These are phyloP conservation scores for Azorinus chamasolen DNA, from an alignment of 2,888 invertebrate species.

Conservation along the genomic window DNA sequence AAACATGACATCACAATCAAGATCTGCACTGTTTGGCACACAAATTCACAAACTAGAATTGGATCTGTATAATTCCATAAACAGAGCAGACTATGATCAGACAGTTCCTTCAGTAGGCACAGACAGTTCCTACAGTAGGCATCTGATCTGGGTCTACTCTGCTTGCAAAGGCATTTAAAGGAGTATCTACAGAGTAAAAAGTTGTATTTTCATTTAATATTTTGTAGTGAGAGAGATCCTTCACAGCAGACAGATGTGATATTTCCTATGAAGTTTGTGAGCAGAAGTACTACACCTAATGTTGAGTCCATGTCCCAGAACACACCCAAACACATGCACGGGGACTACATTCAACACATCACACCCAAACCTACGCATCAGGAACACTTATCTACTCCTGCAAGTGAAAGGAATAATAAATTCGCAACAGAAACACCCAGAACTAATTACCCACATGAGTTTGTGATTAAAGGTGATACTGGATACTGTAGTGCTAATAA, in stretches of 20 bases:
- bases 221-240: constrained; percentile 41
- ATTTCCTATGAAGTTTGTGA: too few relatives aligned
- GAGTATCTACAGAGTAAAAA: too few relatives aligned
- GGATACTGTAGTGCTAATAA: constrained; percentile 62
- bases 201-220: background rate
- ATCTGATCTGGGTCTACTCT: too few relatives aligned
- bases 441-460: constrained; percentile 36
- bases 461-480: constrained; percentile 46
- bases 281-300: background rate
- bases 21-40: too few relatives aligned
- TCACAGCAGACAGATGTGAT: background rate
- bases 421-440: constrained; percentile 47
- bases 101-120: too few relatives aligned
- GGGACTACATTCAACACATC: background rate
- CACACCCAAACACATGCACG: too few relatives aligned
- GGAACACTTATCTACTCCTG: constrained; percentile 31
- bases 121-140: too few relatives aligned
- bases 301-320: background rate
- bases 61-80: too few relatives aligned
- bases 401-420: constrained; percentile 39
- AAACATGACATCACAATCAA: too few relatives aligned
- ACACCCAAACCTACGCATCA: constrained; percentile 35
- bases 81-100: too few relatives aligned
- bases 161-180: too few relatives aligned
- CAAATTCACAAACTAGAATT: too few relatives aligned